Conservation (phyloP, 1,140 invertebrate species). For the Argopecten irradians region DNA sequence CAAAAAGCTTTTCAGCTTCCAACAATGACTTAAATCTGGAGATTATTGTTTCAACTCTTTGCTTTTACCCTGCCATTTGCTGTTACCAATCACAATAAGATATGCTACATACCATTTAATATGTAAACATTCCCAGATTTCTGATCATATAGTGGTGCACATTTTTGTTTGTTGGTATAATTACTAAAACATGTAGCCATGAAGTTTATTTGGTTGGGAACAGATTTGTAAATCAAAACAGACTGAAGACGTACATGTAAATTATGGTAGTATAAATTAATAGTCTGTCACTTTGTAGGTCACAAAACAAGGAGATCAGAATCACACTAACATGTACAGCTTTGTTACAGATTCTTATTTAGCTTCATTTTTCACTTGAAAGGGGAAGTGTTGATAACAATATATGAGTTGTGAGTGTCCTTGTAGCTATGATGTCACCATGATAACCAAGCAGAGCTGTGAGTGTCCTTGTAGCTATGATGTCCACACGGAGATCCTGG, state of each 20-base stretch:
- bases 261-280: not conserved
- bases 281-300: not conserved
- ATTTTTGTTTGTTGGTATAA: too few relatives aligned
- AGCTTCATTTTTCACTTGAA: not conserved
- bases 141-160: too few relatives aligned
- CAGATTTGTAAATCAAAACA: not conserved
- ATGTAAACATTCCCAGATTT: too few relatives aligned
- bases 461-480: not conserved
- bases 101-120: too few relatives aligned
- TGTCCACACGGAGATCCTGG: not conserved
- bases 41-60: too few relatives aligned
- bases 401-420: not conserved
- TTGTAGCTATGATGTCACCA: not conserved
- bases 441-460: not conserved
- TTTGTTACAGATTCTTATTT: not conserved
- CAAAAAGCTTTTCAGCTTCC: too few relatives aligned
- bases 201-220: not conserved
- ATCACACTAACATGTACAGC: too few relatives aligned
- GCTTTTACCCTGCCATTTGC: too few relatives aligned
- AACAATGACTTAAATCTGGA: too few relatives aligned
- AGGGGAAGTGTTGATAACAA: not conserved
- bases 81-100: too few relatives aligned
- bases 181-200: too few relatives aligned
- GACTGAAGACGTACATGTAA: not conserved
- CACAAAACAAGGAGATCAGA: not conserved